phyloP scores from a whole-genome alignment of 2,797 vertebrate species.

The Hylomyscus alleni region DNA sequence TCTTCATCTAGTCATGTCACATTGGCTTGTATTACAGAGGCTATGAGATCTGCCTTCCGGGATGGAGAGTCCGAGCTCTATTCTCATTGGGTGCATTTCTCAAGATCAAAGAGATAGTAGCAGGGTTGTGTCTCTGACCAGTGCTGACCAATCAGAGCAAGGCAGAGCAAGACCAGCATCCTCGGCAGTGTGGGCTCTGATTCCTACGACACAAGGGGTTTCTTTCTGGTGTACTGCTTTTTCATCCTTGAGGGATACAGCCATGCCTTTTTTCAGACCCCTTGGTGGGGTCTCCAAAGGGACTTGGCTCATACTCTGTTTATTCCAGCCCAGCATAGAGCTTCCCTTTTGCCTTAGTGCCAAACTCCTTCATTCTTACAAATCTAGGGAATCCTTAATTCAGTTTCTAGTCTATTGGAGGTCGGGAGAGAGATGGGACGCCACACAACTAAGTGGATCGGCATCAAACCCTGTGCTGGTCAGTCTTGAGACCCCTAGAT shows the following conservation, averaged over 20 bases:
- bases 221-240: fast-evolving
- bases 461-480: neutral
- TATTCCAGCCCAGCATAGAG: too few species aligned
- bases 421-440: neutral
- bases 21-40: neutral
- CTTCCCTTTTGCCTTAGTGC: neutral
- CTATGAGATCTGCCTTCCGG: neutral
- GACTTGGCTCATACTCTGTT: neutral
- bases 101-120: neutral
- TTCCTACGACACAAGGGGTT: too few species aligned
- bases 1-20: neutral
- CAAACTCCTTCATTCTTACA: neutral
- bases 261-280: neutral
- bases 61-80: neutral
- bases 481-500: neutral
- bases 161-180: neutral
- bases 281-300: neutral
- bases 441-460: neutral
- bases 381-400: neutral
- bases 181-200: fast-evolving
- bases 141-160: neutral
- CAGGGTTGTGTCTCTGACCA: neutral
- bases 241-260: neutral
- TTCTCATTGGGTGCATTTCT: neutral
- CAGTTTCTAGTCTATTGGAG: neutral